Percentiles rank a stretch among this genome's conserved stretches.
Evolutionary conservation across 2,797 vertebrate genomes (phyloP).

Genomic region (Enteromius viviparus): DNA sequence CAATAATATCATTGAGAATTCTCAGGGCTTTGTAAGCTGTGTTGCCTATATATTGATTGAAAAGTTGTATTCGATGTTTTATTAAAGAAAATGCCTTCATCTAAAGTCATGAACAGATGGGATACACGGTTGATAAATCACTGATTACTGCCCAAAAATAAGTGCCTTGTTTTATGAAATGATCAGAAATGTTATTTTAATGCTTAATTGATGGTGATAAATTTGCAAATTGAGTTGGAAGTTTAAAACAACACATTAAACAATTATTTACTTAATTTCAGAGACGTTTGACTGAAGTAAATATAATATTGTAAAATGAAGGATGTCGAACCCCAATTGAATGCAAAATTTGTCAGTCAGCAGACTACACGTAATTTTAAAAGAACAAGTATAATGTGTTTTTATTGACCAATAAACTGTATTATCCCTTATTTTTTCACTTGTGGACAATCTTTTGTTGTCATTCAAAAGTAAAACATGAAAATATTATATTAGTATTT

Average conservation of each 20-base stretch:
- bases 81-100: neutral
- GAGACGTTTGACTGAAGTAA: neutral
- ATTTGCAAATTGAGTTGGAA: neutral
- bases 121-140: neutral
- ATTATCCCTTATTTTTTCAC: neutral
- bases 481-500: neutral
- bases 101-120: neutral
- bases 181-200: neutral
- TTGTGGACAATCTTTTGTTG: neutral
- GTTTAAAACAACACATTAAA: neutral
- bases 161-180: slow-evolving; percentile 13
- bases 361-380: neutral
- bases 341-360: neutral
- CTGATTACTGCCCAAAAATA: neutral
- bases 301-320: neutral
- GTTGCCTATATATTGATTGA: neutral
- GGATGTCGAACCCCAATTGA: neutral
- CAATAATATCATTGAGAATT: neutral
- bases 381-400: neutral
- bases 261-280: neutral
- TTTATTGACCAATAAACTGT: neutral
- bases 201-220: neutral
- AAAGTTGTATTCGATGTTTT: neutral
- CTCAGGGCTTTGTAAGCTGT: neutral
- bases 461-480: neutral